These are phyloP conservation scores for Caracal caracal DNA, from an alignment of 2,113 vertebrate species.

Conservation along the genomic window DNA sequence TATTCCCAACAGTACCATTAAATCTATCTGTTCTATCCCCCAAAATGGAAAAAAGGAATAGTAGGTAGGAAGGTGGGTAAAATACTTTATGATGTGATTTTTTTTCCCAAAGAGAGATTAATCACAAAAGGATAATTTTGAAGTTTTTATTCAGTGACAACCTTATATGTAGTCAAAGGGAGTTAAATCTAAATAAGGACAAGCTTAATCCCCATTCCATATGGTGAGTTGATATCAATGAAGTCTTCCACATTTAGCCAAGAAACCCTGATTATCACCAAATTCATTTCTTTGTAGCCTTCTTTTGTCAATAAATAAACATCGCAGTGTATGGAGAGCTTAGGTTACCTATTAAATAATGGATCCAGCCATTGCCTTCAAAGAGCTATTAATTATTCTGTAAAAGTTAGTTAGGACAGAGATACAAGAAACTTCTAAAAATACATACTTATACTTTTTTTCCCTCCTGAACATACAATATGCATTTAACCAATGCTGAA, in stretches of 20 bases:
- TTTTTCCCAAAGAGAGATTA: conserved; percentile 36
- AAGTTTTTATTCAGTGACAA: conserved; percentile 48
- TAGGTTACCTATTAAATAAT: neutral
- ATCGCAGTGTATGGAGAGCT: neutral
- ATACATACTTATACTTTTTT: neutral
- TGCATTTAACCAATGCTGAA: neutral
- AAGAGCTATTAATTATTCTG: neutral
- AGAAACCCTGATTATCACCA: neutral
- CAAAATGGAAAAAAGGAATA: conserved; percentile 49
- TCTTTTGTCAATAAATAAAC: neutral
- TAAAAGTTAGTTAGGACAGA: neutral
- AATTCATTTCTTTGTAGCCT: neutral
- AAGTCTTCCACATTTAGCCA: conserved; percentile 40
- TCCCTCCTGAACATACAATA: neutral
- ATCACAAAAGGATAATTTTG: conserved; percentile 26
- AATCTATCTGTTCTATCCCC: neutral
- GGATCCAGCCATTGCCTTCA: neutral
- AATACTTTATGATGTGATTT: conserved; percentile 46
- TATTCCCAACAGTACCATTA: conserved; percentile 2
- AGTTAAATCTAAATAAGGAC: conserved; percentile 22
- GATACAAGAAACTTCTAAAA: neutral
- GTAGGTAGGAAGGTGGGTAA: neutral
- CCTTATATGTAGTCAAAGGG: conserved; percentile 5
- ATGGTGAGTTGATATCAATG: conserved; percentile 18
- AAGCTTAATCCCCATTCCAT: neutral